phyloP scores from a whole-genome alignment of 2,888 invertebrate genomes.

The Apotomis betuletana region DNA sequence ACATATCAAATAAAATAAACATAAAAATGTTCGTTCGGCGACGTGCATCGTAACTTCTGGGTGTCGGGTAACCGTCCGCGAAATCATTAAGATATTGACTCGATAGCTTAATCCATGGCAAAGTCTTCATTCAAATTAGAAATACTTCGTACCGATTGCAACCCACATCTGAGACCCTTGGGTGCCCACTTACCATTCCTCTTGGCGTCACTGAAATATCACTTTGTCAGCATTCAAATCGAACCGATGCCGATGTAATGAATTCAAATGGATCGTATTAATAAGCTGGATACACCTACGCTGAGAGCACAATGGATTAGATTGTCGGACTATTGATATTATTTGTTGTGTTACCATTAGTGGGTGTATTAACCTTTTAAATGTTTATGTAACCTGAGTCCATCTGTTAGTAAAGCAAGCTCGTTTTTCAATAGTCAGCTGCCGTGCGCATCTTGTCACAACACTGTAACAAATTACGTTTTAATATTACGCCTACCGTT shows the following conservation, averaged over 20 bases:
- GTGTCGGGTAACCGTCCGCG: too few species aligned
- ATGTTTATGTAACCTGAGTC: constrained; percentile 55
- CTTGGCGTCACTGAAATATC: constrained; percentile 36
- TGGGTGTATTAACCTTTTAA: constrained; percentile 70
- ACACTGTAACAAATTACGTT: constrained; percentile 10
- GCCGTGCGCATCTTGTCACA: constrained; percentile 19
- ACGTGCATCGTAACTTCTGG: too few species aligned
- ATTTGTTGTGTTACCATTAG: constrained; percentile 52
- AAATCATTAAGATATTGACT: background rate
- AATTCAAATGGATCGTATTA: constrained; percentile 60
- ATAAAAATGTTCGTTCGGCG: too few species aligned
- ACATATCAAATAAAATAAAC: too few species aligned
- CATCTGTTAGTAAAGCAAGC: constrained; percentile 24
- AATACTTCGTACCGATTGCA: constrained; percentile 19
- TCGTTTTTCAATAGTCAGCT: constrained; percentile 17
- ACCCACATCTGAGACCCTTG: constrained; percentile 26
- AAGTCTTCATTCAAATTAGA: constrained; percentile 11
- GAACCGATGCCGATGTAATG: constrained; percentile 65
- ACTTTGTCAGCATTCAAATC: constrained; percentile 52
- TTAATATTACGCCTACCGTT: background rate
- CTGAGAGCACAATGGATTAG: constrained; percentile 49
- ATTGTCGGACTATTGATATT: constrained; percentile 49
- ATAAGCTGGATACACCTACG: constrained; percentile 53
- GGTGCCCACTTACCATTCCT: constrained; percentile 33
- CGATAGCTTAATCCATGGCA: background rate